These are phyloP conservation scores for Exephanes ischioxanthus DNA, from an alignment of 2,888 invertebrate species.

Conservation along the genomic window DNA sequence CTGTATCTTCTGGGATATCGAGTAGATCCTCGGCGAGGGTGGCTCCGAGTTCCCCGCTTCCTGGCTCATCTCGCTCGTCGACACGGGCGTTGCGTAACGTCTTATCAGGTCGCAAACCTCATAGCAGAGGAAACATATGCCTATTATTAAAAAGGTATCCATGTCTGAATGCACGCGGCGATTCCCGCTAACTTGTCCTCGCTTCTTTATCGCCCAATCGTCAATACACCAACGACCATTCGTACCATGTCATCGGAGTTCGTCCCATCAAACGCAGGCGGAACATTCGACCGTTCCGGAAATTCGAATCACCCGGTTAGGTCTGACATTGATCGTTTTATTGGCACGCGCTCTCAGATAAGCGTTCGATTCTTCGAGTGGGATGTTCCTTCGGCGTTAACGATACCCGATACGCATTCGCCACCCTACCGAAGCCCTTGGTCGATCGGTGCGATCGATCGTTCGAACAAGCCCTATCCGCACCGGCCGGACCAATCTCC, in stretches of 20 bases:
- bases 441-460: conserved; percentile 64
- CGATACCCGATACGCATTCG: conserved; percentile 20
- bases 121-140: conserved; percentile 89
- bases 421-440: conserved; percentile 27
- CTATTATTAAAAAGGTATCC: conserved; percentile 89
- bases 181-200: neutral
- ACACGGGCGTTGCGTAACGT: conserved; percentile 79
- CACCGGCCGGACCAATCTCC: conserved; percentile 22
- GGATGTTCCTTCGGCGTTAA: neutral
- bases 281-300: neutral
- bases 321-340: conserved; percentile 6
- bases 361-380: conserved; percentile 8
- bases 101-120: conserved; percentile 88
- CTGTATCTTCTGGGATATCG: conserved; percentile 81
- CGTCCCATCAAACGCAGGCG: neutral
- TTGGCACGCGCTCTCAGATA: neutral
- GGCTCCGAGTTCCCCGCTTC: conserved; percentile 73
- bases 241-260: conserved; percentile 5
- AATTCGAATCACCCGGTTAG: conserved; percentile 20
- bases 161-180: conserved; percentile 81
- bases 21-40: conserved; percentile 83
- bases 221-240: neutral
- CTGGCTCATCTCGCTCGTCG: conserved; percentile 73
- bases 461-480: conserved; percentile 11
- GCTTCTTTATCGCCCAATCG: conserved; percentile 2